A percentile compares a stretch with the other conserved stretches of the same genome.
phyloP scores from a whole-genome alignment of 2,888 invertebrate species.

The Lycocerus yunnanus region DNA sequence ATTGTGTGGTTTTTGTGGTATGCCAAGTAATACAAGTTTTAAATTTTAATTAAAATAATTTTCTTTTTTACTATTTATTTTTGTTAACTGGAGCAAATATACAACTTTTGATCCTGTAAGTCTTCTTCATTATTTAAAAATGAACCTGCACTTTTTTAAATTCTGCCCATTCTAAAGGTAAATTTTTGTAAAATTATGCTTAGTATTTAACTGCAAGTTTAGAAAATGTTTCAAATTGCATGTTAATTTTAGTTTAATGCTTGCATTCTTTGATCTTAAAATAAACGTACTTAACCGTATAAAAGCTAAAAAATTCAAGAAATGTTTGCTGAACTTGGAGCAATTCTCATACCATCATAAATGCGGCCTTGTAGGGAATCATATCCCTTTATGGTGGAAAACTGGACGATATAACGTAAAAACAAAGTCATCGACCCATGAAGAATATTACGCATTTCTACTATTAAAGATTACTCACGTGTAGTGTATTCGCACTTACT shows the following conservation, averaged over 20 bases:
- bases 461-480: conserved; percentile 1
- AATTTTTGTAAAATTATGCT: neutral
- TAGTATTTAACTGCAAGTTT: neutral
- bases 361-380: conserved; percentile 51
- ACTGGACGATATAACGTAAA: conserved; percentile 41
- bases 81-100: neutral
- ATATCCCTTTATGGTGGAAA: conserved; percentile 49
- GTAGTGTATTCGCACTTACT: neutral
- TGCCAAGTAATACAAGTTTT: conserved; percentile 8
- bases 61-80: neutral
- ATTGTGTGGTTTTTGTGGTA: conserved; percentile 25
- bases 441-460: conserved; percentile 31
- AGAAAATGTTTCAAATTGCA: neutral
- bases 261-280: conserved; percentile 1
- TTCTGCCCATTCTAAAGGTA: neutral
- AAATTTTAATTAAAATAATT: conserved; percentile 3
- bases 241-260: neutral
- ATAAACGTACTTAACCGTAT: neutral
- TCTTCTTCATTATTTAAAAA: neutral
- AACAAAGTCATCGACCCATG: conserved; percentile 47
- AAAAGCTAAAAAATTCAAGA: conserved; percentile 27
- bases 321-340: conserved; percentile 26
- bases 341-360: conserved; percentile 50
- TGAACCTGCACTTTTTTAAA: neutral
- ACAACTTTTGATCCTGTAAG: neutral